Evolutionary conservation across 2,113 vertebrate genomes (phyloP).

Genomic region (Oenanthe melanoleuca): DNA sequence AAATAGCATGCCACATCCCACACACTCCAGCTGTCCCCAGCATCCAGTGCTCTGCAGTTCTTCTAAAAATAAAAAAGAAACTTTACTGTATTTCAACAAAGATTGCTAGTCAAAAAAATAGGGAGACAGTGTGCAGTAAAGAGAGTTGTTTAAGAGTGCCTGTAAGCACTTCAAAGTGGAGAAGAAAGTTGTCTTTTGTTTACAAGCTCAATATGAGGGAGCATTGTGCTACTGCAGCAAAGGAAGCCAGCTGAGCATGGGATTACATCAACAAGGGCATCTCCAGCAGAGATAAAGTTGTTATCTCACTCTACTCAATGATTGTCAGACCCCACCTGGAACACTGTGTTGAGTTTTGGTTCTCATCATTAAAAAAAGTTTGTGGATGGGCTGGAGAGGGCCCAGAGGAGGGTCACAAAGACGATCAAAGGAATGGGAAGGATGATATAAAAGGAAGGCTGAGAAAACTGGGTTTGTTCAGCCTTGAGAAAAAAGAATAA

Average conservation of each 20-base stretch:
- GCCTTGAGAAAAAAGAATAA: background rate
- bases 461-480: background rate
- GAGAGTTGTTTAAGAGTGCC: background rate
- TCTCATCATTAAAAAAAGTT: background rate
- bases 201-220: background rate
- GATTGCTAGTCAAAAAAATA: conserved; percentile 1
- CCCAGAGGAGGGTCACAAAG: background rate
- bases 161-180: background rate
- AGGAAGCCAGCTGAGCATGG: background rate
- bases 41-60: conserved; percentile 73
- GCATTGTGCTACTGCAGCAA: background rate
- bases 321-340: background rate
- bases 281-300: background rate
- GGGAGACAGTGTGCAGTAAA: background rate
- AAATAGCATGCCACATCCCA: conserved; percentile 78
- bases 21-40: conserved; percentile 80
- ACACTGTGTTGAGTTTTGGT: background rate
- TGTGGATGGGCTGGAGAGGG: background rate
- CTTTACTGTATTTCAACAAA: conserved; percentile 65
- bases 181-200: background rate
- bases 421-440: background rate
- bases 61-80: conserved; percentile 75
- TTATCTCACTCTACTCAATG: background rate
- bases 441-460: background rate
- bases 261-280: background rate